Evolutionary conservation across 2,797 vertebrate species (phyloP).

Genomic region (Ctenopoma kingsleyae): DNA sequence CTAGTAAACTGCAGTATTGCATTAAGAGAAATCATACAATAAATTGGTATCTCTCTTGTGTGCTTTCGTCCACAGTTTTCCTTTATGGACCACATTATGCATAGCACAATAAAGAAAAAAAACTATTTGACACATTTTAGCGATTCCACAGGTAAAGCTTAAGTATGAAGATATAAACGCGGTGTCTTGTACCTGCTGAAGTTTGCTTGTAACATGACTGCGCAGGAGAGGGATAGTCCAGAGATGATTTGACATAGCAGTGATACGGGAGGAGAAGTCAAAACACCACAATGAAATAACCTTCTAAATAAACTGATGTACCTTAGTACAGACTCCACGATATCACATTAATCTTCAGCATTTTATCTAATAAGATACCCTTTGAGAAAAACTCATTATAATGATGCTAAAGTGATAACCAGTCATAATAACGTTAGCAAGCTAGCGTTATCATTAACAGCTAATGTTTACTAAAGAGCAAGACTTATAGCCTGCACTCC

Average conservation of each 20-base stretch:
- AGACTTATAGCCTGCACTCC: constrained; percentile 8
- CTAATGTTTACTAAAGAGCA: constrained; percentile 49
- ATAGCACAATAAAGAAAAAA: neutral
- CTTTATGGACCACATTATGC: neutral
- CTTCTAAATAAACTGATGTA: no score
- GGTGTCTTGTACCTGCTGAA: neutral
- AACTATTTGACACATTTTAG: neutral
- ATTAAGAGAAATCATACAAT: neutral
- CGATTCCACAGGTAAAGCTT: neutral
- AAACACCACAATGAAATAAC: no score
- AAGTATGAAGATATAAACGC: neutral
- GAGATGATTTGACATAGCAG: neutral
- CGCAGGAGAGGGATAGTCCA: neutral
- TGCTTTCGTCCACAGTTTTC: no score
- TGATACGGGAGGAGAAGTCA: neutral
- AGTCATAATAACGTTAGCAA: neutral
- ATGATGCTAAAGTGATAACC: neutral
- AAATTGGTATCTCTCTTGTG: neutral
- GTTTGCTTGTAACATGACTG: neutral
- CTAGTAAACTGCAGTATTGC: neutral
- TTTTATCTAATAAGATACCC: neutral
- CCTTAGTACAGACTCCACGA: neutral
- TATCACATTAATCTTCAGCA: neutral
- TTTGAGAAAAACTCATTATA: no score
- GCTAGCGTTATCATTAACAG: constrained; percentile 8